These are phyloP conservation scores for Larimichthys polyactis DNA, from an alignment of 2,113 vertebrate genomes.

Conservation along the genomic window DNA sequence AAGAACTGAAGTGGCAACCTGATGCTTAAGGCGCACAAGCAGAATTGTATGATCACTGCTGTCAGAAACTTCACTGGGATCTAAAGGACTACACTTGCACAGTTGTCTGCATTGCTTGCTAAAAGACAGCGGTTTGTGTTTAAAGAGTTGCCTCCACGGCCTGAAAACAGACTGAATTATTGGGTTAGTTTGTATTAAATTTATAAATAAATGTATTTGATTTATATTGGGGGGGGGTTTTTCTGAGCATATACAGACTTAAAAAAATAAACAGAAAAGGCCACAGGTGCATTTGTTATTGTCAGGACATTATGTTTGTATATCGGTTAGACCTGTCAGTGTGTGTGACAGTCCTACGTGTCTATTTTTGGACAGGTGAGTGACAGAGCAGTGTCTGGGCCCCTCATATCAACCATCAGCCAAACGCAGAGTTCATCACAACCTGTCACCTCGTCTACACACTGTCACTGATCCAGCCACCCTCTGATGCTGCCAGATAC, in stretches of 20 bases:
- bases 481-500: slow-evolving; percentile 55
- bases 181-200: neutral
- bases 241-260: slow-evolving; percentile 3
- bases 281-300: slow-evolving; percentile 52
- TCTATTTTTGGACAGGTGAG: slow-evolving; percentile 70
- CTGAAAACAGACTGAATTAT: neutral
- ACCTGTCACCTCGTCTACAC: slow-evolving; percentile 64
- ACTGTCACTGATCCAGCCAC: slow-evolving; percentile 55
- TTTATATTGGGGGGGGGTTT: too few species aligned
- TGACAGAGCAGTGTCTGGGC: slow-evolving; percentile 55
- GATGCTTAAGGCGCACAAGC: slow-evolving; percentile 44
- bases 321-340: slow-evolving; percentile 47
- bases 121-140: slow-evolving; percentile 46
- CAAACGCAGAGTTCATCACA: slow-evolving; percentile 67
- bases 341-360: slow-evolving; percentile 41
- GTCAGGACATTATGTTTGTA: slow-evolving; percentile 27
- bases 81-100: slow-evolving; percentile 49
- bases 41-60: slow-evolving; percentile 60
- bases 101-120: slow-evolving; percentile 40
- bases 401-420: slow-evolving; percentile 68
- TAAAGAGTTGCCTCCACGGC: slow-evolving; percentile 37
- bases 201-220: neutral
- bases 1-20: slow-evolving; percentile 38
- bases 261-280: slow-evolving; percentile 22
- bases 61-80: slow-evolving; percentile 52